Percentiles rank a stretch among this genome's conserved stretches.
These are phyloP conservation scores for Formica selysi DNA, from an alignment of 1,140 invertebrate species.

Conservation along the genomic window DNA sequence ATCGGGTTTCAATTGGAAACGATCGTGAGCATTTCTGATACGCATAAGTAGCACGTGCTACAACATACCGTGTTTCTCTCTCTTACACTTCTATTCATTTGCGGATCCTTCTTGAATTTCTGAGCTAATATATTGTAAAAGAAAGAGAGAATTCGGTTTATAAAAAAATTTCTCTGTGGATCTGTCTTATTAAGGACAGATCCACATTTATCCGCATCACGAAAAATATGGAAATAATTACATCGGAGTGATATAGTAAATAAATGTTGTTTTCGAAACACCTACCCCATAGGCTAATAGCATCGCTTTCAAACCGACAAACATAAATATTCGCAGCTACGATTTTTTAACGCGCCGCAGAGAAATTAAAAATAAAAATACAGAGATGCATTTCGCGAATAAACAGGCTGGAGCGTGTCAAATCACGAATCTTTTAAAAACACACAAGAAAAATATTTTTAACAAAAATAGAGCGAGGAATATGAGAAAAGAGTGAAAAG, in stretches of 20 bases:
- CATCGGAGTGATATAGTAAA: not conserved
- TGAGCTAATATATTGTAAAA: not conserved
- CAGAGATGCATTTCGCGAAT: conserved; percentile 13
- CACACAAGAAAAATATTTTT: conserved; percentile 51
- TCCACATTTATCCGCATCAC: not conserved
- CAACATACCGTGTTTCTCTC: not conserved
- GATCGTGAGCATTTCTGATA: not conserved
- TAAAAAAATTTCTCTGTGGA: not conserved
- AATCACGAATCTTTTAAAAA: conserved; percentile 54
- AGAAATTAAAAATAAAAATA: conserved; percentile 45
- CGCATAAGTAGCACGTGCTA: not conserved
- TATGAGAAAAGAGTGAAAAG: conserved; percentile 5
- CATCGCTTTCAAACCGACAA: conserved; percentile 3
- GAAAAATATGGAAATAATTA: not conserved
- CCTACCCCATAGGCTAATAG: not conserved
- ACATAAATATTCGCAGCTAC: conserved; percentile 12
- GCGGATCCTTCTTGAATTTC: not conserved
- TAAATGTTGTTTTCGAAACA: conserved; percentile 6
- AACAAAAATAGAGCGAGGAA: conserved; percentile 46
- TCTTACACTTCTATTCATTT: not conserved
- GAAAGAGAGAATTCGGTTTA: not conserved
- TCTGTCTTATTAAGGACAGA: not conserved
- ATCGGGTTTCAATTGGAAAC: conserved; percentile 1
- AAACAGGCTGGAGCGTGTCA: conserved; percentile 50
- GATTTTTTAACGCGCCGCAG: conserved; percentile 27